Evolutionary conservation across 1,140 invertebrate species (phyloP).

Genomic region (Drosophila saltans): DNA sequence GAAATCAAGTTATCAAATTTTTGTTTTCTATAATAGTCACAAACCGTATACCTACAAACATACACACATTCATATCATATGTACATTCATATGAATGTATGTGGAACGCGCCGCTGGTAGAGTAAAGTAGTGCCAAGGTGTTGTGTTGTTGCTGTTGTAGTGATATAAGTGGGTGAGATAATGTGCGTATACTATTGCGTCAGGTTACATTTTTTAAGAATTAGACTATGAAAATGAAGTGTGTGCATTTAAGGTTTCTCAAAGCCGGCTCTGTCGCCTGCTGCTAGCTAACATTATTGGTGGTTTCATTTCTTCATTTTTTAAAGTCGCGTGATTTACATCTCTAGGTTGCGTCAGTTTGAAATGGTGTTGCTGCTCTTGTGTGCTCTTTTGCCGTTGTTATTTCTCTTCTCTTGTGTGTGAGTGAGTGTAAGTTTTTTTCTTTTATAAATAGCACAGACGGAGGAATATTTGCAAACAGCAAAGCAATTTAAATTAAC

Average conservation of each 20-base stretch:
- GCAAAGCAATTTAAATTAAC: slow-evolving; percentile 26
- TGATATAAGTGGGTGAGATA: slow-evolving; percentile 11
- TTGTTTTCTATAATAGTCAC: too few species aligned
- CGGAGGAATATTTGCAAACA: slow-evolving; percentile 76
- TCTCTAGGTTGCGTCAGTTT: slow-evolving; percentile 10
- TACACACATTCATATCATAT: too few species aligned
- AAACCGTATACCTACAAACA: too few species aligned
- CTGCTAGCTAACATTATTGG: background rate
- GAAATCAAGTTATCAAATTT: too few species aligned
- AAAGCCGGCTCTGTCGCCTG: background rate
- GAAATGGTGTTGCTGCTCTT: slow-evolving; percentile 33
- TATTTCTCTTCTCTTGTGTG: slow-evolving; percentile 33
- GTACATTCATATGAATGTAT: background rate
- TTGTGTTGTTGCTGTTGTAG: background rate
- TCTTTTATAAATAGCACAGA: slow-evolving; percentile 68
- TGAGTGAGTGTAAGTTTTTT: slow-evolving; percentile 14
- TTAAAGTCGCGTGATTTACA: background rate
- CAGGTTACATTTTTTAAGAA: slow-evolving; percentile 1
- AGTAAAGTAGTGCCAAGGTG: slow-evolving; percentile 3
- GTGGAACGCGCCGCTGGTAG: background rate
- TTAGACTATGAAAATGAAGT: background rate
- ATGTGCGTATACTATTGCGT: slow-evolving; percentile 3
- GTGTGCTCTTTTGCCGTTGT: slow-evolving; percentile 48
- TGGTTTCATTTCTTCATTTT: background rate
- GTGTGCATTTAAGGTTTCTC: background rate